phyloP scores from a whole-genome alignment of 2,888 invertebrate species.

The Steinernema carpocapsae region DNA sequence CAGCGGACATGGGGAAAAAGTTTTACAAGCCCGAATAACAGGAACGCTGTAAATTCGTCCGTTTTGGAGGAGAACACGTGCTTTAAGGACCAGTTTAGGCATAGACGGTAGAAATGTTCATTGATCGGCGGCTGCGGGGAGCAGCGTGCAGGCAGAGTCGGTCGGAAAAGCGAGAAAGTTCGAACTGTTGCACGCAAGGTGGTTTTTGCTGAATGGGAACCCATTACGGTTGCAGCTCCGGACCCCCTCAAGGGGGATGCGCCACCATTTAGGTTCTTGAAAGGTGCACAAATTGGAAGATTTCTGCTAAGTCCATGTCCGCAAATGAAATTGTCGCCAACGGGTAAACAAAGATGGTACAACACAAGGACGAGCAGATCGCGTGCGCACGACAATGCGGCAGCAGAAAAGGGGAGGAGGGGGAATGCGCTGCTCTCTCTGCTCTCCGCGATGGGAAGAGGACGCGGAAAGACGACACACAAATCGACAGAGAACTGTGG shows the following conservation, averaged over 20 bases:
- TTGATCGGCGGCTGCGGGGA: constrained; percentile 25
- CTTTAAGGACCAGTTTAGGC: constrained; percentile 22
- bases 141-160: background rate
- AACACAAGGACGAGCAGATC: constrained; percentile 35
- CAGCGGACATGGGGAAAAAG: background rate
- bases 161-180: constrained; percentile 1
- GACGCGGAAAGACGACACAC: constrained; percentile 34
- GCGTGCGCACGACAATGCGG: constrained; percentile 35
- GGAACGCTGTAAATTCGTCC: constrained; percentile 8
- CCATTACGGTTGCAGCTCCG: no score
- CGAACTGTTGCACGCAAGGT: constrained; percentile 14
- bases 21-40: background rate
- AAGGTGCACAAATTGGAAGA: background rate
- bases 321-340: constrained; percentile 29
- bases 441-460: constrained; percentile 32
- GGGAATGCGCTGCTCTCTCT: constrained; percentile 15
- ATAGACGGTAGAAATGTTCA: constrained; percentile 22
- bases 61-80: constrained; percentile 26
- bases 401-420: constrained; percentile 35
- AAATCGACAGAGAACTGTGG: constrained; percentile 35
- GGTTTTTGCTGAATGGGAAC: constrained; percentile 4
- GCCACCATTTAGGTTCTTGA: no score
- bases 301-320: constrained; percentile 18
- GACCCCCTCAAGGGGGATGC: no score
- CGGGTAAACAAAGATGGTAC: constrained; percentile 35